A percentile compares a stretch with the other conserved stretches of the same genome.
Conservation (phyloP, 2,888 invertebrate genomes). For the Caenorhabditis becei region DNA sequence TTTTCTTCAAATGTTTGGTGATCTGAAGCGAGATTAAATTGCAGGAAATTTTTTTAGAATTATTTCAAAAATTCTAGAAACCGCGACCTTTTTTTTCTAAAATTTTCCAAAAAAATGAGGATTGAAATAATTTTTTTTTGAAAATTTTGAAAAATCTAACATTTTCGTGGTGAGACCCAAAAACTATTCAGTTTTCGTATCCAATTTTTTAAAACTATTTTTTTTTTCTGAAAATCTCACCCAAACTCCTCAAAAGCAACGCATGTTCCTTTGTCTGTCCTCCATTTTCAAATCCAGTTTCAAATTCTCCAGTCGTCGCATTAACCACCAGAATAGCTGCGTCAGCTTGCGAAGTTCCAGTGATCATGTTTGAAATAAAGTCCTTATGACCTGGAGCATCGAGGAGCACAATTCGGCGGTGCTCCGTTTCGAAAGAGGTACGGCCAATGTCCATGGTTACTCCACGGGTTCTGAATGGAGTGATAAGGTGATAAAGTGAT, state of each 20-base stretch:
- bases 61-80: no score
- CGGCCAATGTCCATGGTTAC: slow-evolving; percentile 99
- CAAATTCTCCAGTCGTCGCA: slow-evolving; percentile 95
- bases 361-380: slow-evolving; percentile 99
- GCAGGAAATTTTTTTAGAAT: no score
- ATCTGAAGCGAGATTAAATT: no score
- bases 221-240: slow-evolving; percentile 82
- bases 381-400: slow-evolving; percentile 99
- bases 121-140: no score
- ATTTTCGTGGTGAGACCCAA: no score
- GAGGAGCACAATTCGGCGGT: slow-evolving; percentile 85
- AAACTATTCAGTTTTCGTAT: no score
- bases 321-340: slow-evolving; percentile 96
- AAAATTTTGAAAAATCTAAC: not conserved
- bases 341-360: slow-evolving; percentile 98
- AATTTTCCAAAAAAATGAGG: no score
- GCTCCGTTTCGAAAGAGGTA: slow-evolving; percentile 76
- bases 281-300: slow-evolving; percentile 97
- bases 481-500: no score
- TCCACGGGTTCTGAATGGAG: slow-evolving; percentile 86
- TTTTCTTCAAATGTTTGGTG: no score
- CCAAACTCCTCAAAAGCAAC: slow-evolving; percentile 89
- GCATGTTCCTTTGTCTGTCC: slow-evolving; percentile 99
- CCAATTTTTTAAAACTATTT: slow-evolving; percentile 82
- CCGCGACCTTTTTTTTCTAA: no score